Conservation (phyloP, 2,888 invertebrate genomes). For the Linnaemya vulpina region DNA sequence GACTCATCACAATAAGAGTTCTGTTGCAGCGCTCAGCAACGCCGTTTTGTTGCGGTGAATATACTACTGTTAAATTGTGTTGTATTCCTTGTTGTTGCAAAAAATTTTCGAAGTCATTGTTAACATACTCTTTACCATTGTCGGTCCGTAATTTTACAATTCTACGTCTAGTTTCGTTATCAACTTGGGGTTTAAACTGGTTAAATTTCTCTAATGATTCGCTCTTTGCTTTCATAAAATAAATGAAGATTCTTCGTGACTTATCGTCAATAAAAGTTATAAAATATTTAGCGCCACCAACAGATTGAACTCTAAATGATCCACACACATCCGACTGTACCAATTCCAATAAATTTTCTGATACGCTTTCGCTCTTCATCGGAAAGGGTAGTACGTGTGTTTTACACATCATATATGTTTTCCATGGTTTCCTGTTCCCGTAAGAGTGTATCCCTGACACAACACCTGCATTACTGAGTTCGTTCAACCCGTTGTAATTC, state of each 20-base stretch:
- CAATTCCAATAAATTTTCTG: too few relatives aligned
- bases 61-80: constrained; percentile 64
- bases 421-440: background rate
- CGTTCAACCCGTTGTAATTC: background rate
- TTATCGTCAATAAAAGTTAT: constrained; percentile 56
- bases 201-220: constrained; percentile 46
- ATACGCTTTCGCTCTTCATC: background rate
- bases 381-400: constrained; percentile 17
- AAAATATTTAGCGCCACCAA: too few relatives aligned
- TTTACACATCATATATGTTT: constrained; percentile 39
- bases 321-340: too few relatives aligned
- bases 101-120: too few relatives aligned
- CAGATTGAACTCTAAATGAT: too few relatives aligned
- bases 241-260: constrained; percentile 27
- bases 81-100: constrained; percentile 59
- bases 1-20: constrained; percentile 62
- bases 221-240: constrained; percentile 50
- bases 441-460: background rate
- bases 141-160: too few relatives aligned
- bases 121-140: too few relatives aligned
- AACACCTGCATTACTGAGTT: too few relatives aligned
- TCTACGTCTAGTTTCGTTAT: constrained; percentile 36
- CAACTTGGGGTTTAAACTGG: constrained; percentile 50
- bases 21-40: constrained; percentile 55
- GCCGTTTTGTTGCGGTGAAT: constrained; percentile 68